Evolutionary conservation across 2,113 vertebrate genomes (phyloP).

Genomic region (Bubo scandiacus): DNA sequence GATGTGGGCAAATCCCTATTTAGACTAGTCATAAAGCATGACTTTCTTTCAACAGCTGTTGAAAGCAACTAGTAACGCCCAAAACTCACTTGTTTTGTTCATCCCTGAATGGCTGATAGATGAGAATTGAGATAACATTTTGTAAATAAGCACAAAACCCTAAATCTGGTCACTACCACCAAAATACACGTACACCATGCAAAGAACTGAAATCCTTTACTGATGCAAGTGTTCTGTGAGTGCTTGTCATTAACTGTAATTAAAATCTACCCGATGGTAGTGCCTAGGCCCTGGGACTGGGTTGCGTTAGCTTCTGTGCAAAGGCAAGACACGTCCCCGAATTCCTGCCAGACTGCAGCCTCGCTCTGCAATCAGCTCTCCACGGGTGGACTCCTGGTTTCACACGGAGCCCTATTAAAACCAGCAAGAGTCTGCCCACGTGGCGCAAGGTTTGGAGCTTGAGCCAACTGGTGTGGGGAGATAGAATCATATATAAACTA

Average conservation of each 20-base stretch:
- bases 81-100: not conserved
- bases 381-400: not conserved
- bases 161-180: not conserved
- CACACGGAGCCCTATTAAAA: accelerated
- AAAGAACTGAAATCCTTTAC: not conserved
- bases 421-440: accelerated
- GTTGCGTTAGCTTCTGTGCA: not conserved
- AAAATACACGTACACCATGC: accelerated
- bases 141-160: not conserved
- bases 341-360: not conserved
- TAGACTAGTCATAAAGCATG: not conserved
- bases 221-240: not conserved
- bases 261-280: not conserved
- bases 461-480: not conserved
- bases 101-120: not conserved
- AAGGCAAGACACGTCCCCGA: not conserved
- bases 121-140: accelerated
- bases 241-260: not conserved
- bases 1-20: not conserved
- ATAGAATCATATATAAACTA: accelerated
- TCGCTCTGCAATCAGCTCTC: not conserved
- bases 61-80: not conserved
- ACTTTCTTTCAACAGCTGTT: not conserved
- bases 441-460: not conserved
- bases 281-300: not conserved